phyloP scores from a whole-genome alignment of 2,113 vertebrate species.

The Sminthopsis crassicaudata region DNA sequence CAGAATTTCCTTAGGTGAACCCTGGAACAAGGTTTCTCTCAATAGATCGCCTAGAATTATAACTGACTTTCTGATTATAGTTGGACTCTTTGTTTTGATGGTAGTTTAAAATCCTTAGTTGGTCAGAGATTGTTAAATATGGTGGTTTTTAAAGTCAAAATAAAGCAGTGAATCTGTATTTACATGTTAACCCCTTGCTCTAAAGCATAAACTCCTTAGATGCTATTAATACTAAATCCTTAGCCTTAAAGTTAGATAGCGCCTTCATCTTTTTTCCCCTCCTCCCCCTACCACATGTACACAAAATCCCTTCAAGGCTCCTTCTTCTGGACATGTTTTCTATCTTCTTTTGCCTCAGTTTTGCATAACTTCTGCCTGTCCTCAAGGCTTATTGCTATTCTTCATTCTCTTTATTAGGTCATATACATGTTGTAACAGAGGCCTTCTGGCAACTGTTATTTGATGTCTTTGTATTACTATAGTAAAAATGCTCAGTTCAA shows the following conservation, averaged over 20 bases:
- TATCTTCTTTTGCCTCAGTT: background rate
- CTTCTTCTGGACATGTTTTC: background rate
- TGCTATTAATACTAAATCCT: background rate
- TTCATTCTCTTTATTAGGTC: background rate
- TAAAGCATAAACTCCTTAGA: background rate
- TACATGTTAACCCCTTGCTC: background rate
- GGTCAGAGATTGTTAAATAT: background rate
- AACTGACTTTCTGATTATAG: background rate
- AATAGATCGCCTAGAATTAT: constrained; percentile 5
- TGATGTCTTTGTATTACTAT: background rate
- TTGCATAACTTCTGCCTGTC: background rate
- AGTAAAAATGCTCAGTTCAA: background rate
- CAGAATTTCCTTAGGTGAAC: constrained; percentile 3
- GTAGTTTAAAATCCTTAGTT: background rate
- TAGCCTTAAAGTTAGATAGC: background rate
- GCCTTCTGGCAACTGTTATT: background rate
- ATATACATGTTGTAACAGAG: background rate
- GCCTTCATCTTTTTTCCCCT: background rate
- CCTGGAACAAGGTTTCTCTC: background rate
- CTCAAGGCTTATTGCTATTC: background rate
- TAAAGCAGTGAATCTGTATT: background rate
- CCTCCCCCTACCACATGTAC: background rate
- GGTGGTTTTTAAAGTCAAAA: background rate
- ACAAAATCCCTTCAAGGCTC: background rate
- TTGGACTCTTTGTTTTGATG: background rate